Evolutionary conservation across 2,888 invertebrate genomes (phyloP).

Genomic region (Volucella inanis): DNA sequence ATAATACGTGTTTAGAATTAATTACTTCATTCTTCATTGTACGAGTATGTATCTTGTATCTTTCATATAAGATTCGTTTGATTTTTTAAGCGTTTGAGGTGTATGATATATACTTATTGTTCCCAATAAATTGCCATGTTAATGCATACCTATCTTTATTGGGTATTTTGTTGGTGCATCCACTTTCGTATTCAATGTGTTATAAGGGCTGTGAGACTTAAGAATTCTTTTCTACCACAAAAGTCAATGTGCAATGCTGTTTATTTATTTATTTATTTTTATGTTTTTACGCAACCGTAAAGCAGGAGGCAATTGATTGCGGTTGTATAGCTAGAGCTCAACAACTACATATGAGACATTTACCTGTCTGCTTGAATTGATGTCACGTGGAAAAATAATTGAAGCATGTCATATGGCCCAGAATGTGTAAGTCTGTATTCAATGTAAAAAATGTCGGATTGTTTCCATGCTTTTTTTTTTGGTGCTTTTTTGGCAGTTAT

Average conservation of each 20-base stretch:
- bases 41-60: no score
- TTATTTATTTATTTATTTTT: background rate
- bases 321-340: constrained; percentile 39
- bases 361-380: constrained; percentile 57
- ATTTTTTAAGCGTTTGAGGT: constrained; percentile 31
- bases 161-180: constrained; percentile 60
- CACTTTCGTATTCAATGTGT: constrained; percentile 55
- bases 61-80: constrained; percentile 65
- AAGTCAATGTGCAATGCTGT: constrained; percentile 63
- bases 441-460: constrained; percentile 47
- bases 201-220: constrained; percentile 56
- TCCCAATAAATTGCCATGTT: constrained; percentile 42
- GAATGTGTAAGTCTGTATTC: constrained; percentile 69
- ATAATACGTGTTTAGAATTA: constrained; percentile 64
- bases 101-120: constrained; percentile 15
- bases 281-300: constrained; percentile 20
- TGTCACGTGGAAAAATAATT: constrained; percentile 67
- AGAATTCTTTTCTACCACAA: constrained; percentile 47
- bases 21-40: constrained; percentile 43
- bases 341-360: constrained; percentile 41
- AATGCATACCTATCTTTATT: constrained; percentile 55
- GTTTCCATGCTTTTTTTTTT: constrained; percentile 35
- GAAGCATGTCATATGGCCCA: constrained; percentile 70
- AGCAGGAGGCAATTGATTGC: constrained; percentile 46
- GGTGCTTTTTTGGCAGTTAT: constrained; percentile 6